phyloP scores from a whole-genome alignment of 2,113 vertebrate genomes.

The Hypanus sabinus region DNA sequence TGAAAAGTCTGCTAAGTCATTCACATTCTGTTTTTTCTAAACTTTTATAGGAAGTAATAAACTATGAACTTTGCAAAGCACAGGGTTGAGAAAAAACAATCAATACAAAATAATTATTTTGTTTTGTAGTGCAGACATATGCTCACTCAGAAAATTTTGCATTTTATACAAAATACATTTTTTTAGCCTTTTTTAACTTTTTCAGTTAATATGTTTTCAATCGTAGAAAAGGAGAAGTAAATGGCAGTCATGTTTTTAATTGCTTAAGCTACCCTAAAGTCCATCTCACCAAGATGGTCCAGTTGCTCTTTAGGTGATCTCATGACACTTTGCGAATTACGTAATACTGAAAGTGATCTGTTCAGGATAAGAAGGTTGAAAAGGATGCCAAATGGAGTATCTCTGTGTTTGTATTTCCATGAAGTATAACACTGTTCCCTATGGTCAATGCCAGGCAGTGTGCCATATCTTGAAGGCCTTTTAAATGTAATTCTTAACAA shows the following conservation, averaged over 20 bases:
- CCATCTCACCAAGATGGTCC: not conserved
- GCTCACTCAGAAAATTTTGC: not conserved
- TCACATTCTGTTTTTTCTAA: not conserved
- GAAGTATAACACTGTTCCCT: not conserved
- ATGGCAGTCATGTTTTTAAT: not conserved
- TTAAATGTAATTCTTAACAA: not conserved
- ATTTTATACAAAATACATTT: not conserved
- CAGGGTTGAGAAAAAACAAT: not conserved
- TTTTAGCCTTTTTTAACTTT: not conserved
- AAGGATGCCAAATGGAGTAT: not conserved
- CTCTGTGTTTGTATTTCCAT: not conserved
- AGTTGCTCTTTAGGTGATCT: not conserved
- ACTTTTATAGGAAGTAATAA: not conserved
- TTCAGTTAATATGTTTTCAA: not conserved
- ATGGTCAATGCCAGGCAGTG: not conserved
- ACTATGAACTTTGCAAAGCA: not conserved
- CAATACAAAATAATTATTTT: not conserved
- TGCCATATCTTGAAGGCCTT: not conserved
- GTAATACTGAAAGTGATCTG: not conserved
- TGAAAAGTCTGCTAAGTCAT: not conserved
- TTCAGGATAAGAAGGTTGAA: not conserved
- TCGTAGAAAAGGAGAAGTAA: not conserved
- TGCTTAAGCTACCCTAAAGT: not conserved
- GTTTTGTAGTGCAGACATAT: not conserved
- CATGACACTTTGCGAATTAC: not conserved